Conservation (phyloP, 2,797 vertebrate species). For the Gadopsis bispinosus region DNA sequence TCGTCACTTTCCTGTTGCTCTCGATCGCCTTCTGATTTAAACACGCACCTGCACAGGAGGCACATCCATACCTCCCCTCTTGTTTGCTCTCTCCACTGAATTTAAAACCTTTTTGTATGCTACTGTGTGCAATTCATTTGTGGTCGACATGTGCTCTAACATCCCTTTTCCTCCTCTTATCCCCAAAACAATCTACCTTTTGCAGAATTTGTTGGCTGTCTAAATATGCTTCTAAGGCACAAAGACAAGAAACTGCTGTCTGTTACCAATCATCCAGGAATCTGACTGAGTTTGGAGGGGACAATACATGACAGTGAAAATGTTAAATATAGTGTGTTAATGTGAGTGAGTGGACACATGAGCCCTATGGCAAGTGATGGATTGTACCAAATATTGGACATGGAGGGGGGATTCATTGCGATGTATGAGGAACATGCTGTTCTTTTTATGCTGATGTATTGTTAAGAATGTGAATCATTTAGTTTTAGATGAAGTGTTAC, state of each 20-base stretch:
- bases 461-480: slow-evolving; percentile 34
- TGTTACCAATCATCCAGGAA: slow-evolving; percentile 11
- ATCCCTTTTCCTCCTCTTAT: slow-evolving; percentile 17
- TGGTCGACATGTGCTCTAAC: slow-evolving; percentile 27
- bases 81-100: slow-evolving; percentile 8
- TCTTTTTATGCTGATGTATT: slow-evolving; percentile 11
- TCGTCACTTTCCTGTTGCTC: slow-evolving; percentile 17
- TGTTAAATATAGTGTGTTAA: slow-evolving; percentile 49
- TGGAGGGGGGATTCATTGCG: slow-evolving; percentile 43
- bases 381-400: slow-evolving; percentile 61
- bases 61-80: background rate
- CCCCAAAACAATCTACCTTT: slow-evolving; percentile 10
- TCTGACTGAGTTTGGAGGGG: slow-evolving; percentile 10
- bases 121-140: slow-evolving; percentile 26
- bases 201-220: slow-evolving; percentile 8
- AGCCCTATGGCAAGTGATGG: slow-evolving; percentile 64
- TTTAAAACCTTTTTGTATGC: slow-evolving; percentile 33
- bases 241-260: slow-evolving; percentile 25
- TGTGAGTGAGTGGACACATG: slow-evolving; percentile 52
- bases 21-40: slow-evolving; percentile 3
- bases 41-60: slow-evolving; percentile 4
- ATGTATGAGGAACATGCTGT: slow-evolving; percentile 41
- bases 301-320: slow-evolving; percentile 31
- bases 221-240: slow-evolving; percentile 1
- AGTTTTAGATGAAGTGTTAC: slow-evolving; percentile 21